Conservation (phyloP, 2,113 vertebrate species). For the Lophius piscatorius region DNA sequence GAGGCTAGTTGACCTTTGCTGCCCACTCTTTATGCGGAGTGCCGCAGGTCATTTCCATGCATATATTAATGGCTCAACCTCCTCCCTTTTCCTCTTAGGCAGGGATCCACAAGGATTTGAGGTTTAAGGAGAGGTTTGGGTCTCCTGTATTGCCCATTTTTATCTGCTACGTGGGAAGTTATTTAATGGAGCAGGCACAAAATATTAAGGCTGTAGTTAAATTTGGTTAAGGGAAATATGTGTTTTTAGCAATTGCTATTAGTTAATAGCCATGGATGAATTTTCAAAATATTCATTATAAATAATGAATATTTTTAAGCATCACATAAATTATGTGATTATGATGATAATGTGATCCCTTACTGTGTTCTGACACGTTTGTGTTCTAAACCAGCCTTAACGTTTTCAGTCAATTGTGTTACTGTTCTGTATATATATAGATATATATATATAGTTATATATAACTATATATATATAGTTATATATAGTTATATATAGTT, state of each 20-base stretch:
- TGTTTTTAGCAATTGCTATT: not conserved
- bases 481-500: too few relatives aligned
- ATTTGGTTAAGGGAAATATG: not conserved
- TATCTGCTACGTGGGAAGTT: constrained; percentile 42
- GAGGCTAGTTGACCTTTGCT: constrained; percentile 78
- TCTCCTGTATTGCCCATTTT: constrained; percentile 44
- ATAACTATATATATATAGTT: too few relatives aligned
- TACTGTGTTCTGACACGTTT: too few relatives aligned
- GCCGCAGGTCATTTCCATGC: constrained; percentile 80
- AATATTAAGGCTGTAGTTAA: constrained; percentile 18
- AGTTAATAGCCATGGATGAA: too few relatives aligned
- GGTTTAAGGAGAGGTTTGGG: constrained; percentile 69
- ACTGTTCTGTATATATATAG: too few relatives aligned
- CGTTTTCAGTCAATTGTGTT: too few relatives aligned
- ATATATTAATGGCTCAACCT: constrained; percentile 74
- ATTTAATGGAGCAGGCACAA: constrained; percentile 41
- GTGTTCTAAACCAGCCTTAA: too few relatives aligned
- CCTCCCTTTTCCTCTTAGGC: constrained; percentile 52
- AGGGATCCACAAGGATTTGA: constrained; percentile 66
- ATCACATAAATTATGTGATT: too few relatives aligned
- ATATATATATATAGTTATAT: too few relatives aligned
- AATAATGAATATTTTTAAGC: too few relatives aligned
- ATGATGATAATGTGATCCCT: too few relatives aligned
- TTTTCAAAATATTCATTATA: too few relatives aligned
- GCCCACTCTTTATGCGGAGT: constrained; percentile 71